phyloP scores from a whole-genome alignment of 2,797 vertebrate species.

The Pyrocephalus nanus region DNA sequence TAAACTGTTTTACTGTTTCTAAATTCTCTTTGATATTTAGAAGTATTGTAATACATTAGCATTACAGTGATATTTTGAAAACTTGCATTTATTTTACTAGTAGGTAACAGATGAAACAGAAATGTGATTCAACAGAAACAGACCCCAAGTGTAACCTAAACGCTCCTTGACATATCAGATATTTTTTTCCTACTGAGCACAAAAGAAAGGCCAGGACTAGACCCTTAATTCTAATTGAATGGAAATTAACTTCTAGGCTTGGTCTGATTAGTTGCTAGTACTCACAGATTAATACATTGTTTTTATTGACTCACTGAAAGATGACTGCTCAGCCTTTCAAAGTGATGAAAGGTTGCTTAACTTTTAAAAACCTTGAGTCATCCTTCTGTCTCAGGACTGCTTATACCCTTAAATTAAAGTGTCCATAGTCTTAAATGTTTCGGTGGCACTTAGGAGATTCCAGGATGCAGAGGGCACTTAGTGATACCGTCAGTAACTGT shows the following conservation, averaged over 20 bases:
- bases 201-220: not conserved
- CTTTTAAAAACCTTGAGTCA: not conserved
- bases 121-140: not conserved
- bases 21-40: not conserved
- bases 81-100: not conserved
- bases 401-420: not conserved
- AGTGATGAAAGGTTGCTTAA: not conserved
- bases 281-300: not conserved
- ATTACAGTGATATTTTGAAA: not conserved
- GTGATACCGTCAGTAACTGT: not conserved
- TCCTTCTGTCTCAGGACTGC: not conserved
- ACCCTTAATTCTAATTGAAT: not conserved
- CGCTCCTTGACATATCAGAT: not conserved
- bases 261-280: not conserved
- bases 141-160: not conserved
- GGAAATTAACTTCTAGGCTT: not conserved
- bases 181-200: not conserved
- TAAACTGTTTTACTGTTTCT: not conserved
- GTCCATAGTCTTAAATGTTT: not conserved
- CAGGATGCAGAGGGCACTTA: not conserved
- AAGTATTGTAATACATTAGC: not conserved
- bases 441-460: not conserved
- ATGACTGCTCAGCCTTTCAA: not conserved
- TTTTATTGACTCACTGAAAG: not conserved
- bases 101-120: not conserved